Evolutionary conservation across 1,140 invertebrate species (phyloP).

Genomic region (Ptiloglossa arizonensis): DNA sequence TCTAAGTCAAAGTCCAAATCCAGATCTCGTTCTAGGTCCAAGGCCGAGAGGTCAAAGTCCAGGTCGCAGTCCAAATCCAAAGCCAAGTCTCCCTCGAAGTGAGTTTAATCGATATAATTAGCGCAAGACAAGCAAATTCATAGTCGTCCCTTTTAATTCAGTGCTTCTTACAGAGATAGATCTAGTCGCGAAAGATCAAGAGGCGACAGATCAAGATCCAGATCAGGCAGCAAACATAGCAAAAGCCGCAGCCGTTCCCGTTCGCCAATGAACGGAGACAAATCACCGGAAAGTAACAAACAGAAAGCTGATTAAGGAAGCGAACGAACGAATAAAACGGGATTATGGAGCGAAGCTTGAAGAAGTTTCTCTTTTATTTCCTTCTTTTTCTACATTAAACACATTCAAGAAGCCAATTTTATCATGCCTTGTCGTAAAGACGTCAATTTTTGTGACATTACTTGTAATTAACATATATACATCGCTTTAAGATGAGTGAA

Average conservation of each 20-base stretch:
- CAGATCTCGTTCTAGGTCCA: slow-evolving; percentile 83
- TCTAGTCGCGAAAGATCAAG: slow-evolving; percentile 79
- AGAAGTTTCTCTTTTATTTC: slow-evolving; percentile 37
- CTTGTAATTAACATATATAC: slow-evolving; percentile 16
- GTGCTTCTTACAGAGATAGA: slow-evolving; percentile 75
- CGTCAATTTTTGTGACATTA: slow-evolving; percentile 16
- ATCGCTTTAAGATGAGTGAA: slow-evolving; percentile 10
- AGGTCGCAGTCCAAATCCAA: slow-evolving; percentile 84
- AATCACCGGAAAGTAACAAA: slow-evolving; percentile 80
- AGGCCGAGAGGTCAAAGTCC: slow-evolving; percentile 83
- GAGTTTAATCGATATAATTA: slow-evolving; percentile 68
- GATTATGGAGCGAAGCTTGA: not conserved
- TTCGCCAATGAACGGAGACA: slow-evolving; percentile 83
- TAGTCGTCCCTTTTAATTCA: slow-evolving; percentile 15
- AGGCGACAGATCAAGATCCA: slow-evolving; percentile 79
- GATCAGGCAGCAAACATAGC: slow-evolving; percentile 81
- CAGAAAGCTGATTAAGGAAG: slow-evolving; percentile 72
- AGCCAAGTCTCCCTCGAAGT: slow-evolving; percentile 82
- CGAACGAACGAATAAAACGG: slow-evolving; percentile 4
- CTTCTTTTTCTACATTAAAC: slow-evolving; percentile 60
- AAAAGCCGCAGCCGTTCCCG: slow-evolving; percentile 83
- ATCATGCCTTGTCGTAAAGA: slow-evolving; percentile 36
- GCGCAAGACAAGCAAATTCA: slow-evolving; percentile 56
- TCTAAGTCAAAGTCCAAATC: slow-evolving; percentile 84
- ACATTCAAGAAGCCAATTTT: slow-evolving; percentile 65